Evolutionary conservation across 2,797 vertebrate species (phyloP), one percentile per base, ranked within the genome.

Genomic region (Oophaga sylvatica): DNA sequence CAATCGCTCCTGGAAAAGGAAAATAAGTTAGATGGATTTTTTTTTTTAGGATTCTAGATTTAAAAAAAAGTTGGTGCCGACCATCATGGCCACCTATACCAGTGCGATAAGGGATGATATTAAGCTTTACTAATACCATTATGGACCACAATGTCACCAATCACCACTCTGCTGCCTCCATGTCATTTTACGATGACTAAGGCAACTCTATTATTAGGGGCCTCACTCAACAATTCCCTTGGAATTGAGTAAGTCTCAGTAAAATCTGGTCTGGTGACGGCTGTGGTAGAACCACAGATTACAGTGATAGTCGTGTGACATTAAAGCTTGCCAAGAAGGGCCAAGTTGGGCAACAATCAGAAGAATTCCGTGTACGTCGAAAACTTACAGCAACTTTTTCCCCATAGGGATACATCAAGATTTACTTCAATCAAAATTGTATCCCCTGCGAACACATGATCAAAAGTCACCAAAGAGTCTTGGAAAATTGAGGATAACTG

Each of bases 1-100:
- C 93, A 92, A 99, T 96, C 29, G 94, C 94, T 80, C 98, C 98
- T 99, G 93, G 59, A 86, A 89, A 92, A 86, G 60, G 60, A 92
- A 86, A 88, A 67, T 80, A 12, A 67, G 5, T 16, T 26, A 22
- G 31, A 45, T 35, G 5, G 7, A 35, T 3, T 31, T 68, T 15
- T 15, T 8, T 16, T 2, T 15, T 15, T 10, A 2, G 15, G 10
- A 41, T 12, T 71, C 4, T 15, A 68, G 10, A 71, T 6, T 15
- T 3, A 16, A 71, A 41, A 16, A 71, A 71, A 71, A 68, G 6
- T 17, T 71, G 29, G 68, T 12, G n/a, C 13, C 2, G 16, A 16
- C 67, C 26, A 68, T 29, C 16, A 70, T 70, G 31, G 29, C 68
- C 68, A 35, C 31, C 68, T 35, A 8, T 19, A n/a, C 68, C 9